Conservation (phyloP, 2,888 invertebrate genomes). For the Drepana falcataria region DNA sequence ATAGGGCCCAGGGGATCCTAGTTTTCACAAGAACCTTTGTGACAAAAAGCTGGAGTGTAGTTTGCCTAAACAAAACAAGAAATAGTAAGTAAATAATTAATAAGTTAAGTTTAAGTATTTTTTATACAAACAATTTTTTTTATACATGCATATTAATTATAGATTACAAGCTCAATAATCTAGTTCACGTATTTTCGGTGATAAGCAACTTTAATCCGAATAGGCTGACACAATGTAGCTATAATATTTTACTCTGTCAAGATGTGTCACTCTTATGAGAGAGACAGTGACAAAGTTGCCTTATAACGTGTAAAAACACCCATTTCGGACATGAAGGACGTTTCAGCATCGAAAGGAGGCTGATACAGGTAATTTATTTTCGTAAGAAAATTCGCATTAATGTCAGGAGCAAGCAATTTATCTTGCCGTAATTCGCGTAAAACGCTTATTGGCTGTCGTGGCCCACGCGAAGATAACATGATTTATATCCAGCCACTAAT, state of each 20-base stretch:
- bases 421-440: slow-evolving; percentile 66
- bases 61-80: no score
- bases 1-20: no score
- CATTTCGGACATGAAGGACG: slow-evolving; percentile 29
- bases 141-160: background rate
- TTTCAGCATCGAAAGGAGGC: slow-evolving; percentile 33
- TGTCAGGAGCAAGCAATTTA: slow-evolving; percentile 62
- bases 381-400: slow-evolving; percentile 61
- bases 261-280: slow-evolving; percentile 15
- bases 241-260: slow-evolving; percentile 19
- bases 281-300: slow-evolving; percentile 41
- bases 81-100: no score
- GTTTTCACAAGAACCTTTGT: no score
- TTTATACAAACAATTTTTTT: no score
- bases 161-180: background rate
- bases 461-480: slow-evolving; percentile 58
- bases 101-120: no score
- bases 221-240: slow-evolving; percentile 7
- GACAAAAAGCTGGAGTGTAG: no score
- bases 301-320: slow-evolving; percentile 28
- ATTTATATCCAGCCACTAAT: slow-evolving; percentile 50
- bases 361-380: slow-evolving; percentile 67
- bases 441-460: slow-evolving; percentile 70
- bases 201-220: background rate
- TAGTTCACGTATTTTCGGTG: background rate